Conservation (phyloP, 2,888 invertebrate species). For the Ferdinandea cuprea region DNA sequence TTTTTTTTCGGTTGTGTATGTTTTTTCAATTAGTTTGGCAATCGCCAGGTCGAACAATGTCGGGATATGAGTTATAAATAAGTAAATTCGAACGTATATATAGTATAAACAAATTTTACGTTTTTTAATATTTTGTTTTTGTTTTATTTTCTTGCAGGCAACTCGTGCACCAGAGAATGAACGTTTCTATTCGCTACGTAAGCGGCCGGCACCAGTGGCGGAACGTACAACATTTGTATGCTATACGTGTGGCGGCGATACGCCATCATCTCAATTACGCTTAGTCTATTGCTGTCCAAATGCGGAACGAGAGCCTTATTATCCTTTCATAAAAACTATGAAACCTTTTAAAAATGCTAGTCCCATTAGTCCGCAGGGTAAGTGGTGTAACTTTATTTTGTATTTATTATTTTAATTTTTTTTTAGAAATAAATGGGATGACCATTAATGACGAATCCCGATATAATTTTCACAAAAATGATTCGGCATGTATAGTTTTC, state of each 20-base stretch:
- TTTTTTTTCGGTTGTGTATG: neutral
- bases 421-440: no score
- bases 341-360: constrained; percentile 93
- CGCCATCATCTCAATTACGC: constrained; percentile 90
- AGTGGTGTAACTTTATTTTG: constrained; percentile 60
- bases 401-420: no score
- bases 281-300: constrained; percentile 93
- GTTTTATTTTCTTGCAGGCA: constrained; percentile 83
- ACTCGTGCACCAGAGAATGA: constrained; percentile 90
- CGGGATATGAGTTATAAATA: neutral
- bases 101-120: no score
- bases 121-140: constrained; percentile 6
- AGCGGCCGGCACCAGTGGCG: constrained; percentile 87
- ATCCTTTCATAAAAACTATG: constrained; percentile 93
- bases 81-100: no score
- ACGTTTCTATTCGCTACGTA: constrained; percentile 91
- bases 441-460: no score
- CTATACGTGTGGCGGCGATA: constrained; percentile 93
- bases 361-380: constrained; percentile 94
- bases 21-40: neutral
- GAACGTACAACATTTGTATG: constrained; percentile 92
- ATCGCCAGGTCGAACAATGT: neutral
- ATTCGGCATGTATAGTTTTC: no score
- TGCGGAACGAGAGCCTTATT: constrained; percentile 93
- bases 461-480: no score